These are phyloP conservation scores for Apodemia hepburni DNA, from an alignment of 2,888 invertebrate species.

Conservation along the genomic window DNA sequence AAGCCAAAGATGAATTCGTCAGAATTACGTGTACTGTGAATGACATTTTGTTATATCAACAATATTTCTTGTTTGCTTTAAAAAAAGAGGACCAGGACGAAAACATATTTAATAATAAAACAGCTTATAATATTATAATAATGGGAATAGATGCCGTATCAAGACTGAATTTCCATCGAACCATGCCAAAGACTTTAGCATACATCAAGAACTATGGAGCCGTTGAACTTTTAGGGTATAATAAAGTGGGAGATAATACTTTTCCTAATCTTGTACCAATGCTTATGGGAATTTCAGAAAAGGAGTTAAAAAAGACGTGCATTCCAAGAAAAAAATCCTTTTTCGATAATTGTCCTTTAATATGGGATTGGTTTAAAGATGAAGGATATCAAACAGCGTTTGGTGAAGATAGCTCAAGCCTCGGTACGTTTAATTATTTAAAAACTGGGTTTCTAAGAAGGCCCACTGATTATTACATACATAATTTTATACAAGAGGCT, in stretches of 20 bases:
- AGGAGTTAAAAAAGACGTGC: slow-evolving; percentile 80
- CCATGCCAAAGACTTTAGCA: slow-evolving; percentile 85
- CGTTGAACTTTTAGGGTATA: slow-evolving; percentile 91
- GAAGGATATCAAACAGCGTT: slow-evolving; percentile 86
- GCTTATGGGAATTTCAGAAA: slow-evolving; percentile 83
- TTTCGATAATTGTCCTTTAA: slow-evolving; percentile 86
- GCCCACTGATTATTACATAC: slow-evolving; percentile 90
- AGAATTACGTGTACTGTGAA: slow-evolving; percentile 78
- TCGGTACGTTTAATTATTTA: slow-evolving; percentile 87
- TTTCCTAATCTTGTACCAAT: slow-evolving; percentile 92
- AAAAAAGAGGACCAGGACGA: slow-evolving; percentile 39
- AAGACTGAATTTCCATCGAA: slow-evolving; percentile 89
- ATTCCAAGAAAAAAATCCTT: slow-evolving; percentile 67
- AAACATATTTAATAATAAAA: slow-evolving; percentile 28
- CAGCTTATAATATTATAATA: slow-evolving; percentile 83
- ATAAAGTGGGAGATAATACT: slow-evolving; percentile 95
- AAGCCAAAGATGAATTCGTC: slow-evolving; percentile 81
- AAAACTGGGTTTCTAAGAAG: slow-evolving; percentile 84
- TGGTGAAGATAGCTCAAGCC: slow-evolving; percentile 87
- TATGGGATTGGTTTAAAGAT: slow-evolving; percentile 88
- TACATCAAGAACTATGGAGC: slow-evolving; percentile 80
- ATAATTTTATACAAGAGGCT: slow-evolving; percentile 84
- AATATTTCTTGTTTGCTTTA: slow-evolving; percentile 83
- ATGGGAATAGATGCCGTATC: slow-evolving; percentile 92
- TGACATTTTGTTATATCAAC: slow-evolving; percentile 72